phyloP scores from a whole-genome alignment of 2,797 vertebrate genomes.

The Falco novaeseelandiae region DNA sequence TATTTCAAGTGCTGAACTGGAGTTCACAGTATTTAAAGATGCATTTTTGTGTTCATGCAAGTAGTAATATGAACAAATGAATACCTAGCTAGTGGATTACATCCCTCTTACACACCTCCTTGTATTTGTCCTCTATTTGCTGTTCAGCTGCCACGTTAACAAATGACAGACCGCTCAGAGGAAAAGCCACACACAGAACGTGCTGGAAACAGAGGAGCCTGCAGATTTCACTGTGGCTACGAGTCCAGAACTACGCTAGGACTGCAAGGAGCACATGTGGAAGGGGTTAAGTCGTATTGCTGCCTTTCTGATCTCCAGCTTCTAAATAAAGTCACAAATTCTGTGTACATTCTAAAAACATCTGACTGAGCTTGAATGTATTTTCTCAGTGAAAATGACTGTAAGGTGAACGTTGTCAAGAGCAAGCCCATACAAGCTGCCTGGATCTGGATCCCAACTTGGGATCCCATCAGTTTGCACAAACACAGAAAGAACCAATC shows the following conservation, averaged over 20 bases:
- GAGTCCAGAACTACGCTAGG: not conserved
- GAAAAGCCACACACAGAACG: not conserved
- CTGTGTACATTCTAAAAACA: not conserved
- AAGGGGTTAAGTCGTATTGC: not conserved
- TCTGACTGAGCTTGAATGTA: not conserved
- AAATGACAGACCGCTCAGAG: not conserved
- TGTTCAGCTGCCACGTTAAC: not conserved
- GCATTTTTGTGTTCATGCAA: not conserved
- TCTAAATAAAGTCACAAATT: not conserved
- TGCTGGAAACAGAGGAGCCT: not conserved
- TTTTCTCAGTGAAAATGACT: not conserved
- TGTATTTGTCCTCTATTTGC: not conserved
- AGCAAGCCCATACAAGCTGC: not conserved
- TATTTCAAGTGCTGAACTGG: not conserved
- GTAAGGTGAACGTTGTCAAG: not conserved
- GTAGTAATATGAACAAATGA: not conserved
- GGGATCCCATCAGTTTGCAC: not conserved
- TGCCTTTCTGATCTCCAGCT: not conserved
- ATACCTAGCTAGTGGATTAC: not conserved
- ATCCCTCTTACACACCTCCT: not conserved
- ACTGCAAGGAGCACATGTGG: fast-evolving
- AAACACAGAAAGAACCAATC: not conserved
- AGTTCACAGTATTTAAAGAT: not conserved
- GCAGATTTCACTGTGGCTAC: not conserved
- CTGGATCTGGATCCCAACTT: not conserved